Conservation (phyloP, 1,140 invertebrate species). For the Bombus fervidus region DNA sequence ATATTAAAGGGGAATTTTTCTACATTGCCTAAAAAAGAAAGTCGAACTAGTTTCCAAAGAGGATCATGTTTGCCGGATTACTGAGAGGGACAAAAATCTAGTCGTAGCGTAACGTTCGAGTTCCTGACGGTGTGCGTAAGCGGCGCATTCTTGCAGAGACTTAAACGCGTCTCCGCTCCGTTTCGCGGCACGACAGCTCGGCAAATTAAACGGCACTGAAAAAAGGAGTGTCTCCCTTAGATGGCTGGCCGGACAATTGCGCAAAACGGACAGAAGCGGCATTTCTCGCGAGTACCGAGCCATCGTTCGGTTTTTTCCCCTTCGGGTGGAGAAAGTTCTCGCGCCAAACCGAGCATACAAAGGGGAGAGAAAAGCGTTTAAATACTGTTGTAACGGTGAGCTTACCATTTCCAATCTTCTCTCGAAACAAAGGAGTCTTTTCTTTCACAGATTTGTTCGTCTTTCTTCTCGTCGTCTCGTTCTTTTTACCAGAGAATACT, state of each 20-base stretch:
- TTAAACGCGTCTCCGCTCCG: background rate
- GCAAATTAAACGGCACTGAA: constrained; percentile 40
- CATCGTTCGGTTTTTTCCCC: constrained; percentile 38
- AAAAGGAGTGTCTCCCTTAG: constrained; percentile 48
- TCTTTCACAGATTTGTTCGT: background rate
- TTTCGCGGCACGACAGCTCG: constrained; percentile 4
- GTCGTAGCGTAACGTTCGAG: background rate
- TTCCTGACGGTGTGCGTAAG: background rate
- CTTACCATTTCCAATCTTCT: background rate
- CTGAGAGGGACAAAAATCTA: background rate
- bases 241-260: constrained; percentile 42
- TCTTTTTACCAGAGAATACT: too few relatives aligned
- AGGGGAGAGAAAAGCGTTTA: background rate
- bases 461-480: background rate
- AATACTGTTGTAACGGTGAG: background rate
- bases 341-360: constrained; percentile 19
- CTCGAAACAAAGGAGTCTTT: background rate
- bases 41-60: background rate
- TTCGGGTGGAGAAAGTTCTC: constrained; percentile 50
- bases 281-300: constrained; percentile 21
- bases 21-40: background rate
- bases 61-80: background rate
- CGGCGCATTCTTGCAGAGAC: background rate
- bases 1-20: too few relatives aligned
- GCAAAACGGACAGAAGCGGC: constrained; percentile 35